Evolutionary conservation across 2,113 vertebrate species (phyloP).

Genomic region (Sturnira hondurensis): DNA sequence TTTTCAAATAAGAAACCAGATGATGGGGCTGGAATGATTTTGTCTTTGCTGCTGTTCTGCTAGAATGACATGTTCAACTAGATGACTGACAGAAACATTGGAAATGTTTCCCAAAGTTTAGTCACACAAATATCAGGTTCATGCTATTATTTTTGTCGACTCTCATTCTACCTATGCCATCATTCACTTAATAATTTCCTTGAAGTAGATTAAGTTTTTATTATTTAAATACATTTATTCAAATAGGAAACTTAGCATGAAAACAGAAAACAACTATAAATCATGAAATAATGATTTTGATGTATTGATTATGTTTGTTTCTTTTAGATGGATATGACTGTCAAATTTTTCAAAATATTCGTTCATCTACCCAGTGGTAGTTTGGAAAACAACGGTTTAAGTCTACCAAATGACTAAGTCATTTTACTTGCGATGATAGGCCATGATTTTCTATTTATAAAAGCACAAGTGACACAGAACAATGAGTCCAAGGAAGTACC

Average conservation of each 20-base stretch:
- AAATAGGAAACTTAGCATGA: not conserved
- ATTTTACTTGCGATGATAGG: not conserved
- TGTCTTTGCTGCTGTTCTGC: not conserved
- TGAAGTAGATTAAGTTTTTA: not conserved
- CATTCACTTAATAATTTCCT: not conserved
- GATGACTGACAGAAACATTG: not conserved
- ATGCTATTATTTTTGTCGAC: not conserved
- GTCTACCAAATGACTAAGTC: not conserved
- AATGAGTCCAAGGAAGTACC: not conserved
- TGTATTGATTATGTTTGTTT: not conserved
- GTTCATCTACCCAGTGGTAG: not conserved
- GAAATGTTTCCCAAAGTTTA: not conserved
- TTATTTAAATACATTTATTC: not conserved
- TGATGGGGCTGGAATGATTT: not conserved
- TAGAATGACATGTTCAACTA: not conserved
- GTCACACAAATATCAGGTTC: not conserved
- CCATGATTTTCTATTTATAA: not conserved
- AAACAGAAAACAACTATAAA: not conserved
- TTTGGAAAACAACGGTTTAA: not conserved
- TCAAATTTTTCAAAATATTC: not conserved
- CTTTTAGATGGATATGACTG: not conserved
- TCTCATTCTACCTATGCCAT: not conserved
- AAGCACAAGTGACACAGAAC: not conserved
- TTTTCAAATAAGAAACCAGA: constrained; percentile 34
- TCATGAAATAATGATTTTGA: not conserved